phyloP scores from a whole-genome alignment of 1,140 invertebrate species.

The Anastatus disparis region DNA sequence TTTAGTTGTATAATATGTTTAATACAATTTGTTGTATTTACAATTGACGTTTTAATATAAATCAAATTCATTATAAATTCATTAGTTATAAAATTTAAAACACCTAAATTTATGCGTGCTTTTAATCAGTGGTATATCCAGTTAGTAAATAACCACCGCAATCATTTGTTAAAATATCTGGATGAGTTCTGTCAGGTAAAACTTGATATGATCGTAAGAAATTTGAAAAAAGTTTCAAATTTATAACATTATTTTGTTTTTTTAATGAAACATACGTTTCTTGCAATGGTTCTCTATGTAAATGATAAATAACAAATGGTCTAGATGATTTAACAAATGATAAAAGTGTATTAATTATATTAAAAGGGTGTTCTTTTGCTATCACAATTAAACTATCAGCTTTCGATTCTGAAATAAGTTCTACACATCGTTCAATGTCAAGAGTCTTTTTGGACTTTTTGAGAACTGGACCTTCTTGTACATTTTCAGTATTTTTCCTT shows the following conservation, averaged over 20 bases:
- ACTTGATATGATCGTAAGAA: slow-evolving; percentile 93
- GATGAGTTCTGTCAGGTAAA: slow-evolving; percentile 84
- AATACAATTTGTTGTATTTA: slow-evolving; percentile 13
- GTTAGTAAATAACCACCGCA: slow-evolving; percentile 80
- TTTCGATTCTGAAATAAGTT: slow-evolving; percentile 69
- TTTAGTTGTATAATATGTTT: background rate
- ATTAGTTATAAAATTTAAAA: background rate
- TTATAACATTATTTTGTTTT: slow-evolving; percentile 74
- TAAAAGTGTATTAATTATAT: slow-evolving; percentile 80
- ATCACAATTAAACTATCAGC: slow-evolving; percentile 84
- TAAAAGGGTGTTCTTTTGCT: slow-evolving; percentile 84
- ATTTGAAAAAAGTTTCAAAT: slow-evolving; percentile 82
- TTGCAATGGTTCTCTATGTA: slow-evolving; percentile 82
- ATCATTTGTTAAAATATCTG: slow-evolving; percentile 81
- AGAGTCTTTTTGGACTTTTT: slow-evolving; percentile 75
- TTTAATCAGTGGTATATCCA: slow-evolving; percentile 69
- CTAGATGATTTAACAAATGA: slow-evolving; percentile 80
- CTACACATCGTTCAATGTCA: slow-evolving; percentile 73
- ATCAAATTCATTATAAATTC: background rate
- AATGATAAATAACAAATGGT: slow-evolving; percentile 86
- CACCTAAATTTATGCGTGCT: background rate
- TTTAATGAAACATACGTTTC: slow-evolving; percentile 84
- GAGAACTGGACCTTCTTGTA: slow-evolving; percentile 31
- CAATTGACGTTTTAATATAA: background rate
- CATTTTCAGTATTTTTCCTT: slow-evolving; percentile 29